Evolutionary conservation across 2,113 vertebrate species (phyloP).

Genomic region (Chroicocephalus ridibundus): DNA sequence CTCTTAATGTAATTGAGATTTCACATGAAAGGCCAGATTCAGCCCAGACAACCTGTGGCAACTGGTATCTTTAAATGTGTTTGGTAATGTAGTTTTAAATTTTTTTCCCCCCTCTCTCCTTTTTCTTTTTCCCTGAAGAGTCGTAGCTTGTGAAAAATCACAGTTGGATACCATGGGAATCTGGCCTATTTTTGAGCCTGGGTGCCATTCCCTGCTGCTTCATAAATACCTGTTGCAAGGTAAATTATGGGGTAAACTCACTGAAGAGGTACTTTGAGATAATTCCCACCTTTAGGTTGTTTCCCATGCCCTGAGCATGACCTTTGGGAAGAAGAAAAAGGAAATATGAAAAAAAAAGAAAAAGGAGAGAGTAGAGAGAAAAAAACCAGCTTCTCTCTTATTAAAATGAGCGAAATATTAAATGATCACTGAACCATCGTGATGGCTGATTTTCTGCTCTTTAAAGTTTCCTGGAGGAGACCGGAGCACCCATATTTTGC

Average conservation of each 20-base stretch:
- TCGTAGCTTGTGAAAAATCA: neutral
- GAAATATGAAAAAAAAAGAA: neutral
- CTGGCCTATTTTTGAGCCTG: neutral
- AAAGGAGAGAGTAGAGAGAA: neutral
- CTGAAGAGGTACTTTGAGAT: neutral
- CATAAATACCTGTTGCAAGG: neutral
- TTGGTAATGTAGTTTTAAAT: neutral
- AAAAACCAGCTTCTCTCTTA: neutral
- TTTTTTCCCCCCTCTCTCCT: too few relatives aligned
- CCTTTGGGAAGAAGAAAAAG: neutral
- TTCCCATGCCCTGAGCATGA: neutral
- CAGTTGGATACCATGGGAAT: neutral
- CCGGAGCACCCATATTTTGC: neutral
- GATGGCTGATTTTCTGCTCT: neutral
- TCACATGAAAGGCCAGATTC: neutral
- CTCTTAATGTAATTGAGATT: neutral
- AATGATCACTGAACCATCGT: neutral
- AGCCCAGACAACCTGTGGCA: neutral
- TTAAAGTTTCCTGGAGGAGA: neutral
- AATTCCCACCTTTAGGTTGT: neutral
- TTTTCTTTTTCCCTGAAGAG: neutral
- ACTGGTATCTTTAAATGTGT: neutral
- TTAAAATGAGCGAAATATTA: neutral
- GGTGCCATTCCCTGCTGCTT: slow-evolving; percentile 18
- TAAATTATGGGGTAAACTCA: neutral